Evolutionary conservation across 2,888 invertebrate species (phyloP).

Genomic region (Serripes groenlandicus): DNA sequence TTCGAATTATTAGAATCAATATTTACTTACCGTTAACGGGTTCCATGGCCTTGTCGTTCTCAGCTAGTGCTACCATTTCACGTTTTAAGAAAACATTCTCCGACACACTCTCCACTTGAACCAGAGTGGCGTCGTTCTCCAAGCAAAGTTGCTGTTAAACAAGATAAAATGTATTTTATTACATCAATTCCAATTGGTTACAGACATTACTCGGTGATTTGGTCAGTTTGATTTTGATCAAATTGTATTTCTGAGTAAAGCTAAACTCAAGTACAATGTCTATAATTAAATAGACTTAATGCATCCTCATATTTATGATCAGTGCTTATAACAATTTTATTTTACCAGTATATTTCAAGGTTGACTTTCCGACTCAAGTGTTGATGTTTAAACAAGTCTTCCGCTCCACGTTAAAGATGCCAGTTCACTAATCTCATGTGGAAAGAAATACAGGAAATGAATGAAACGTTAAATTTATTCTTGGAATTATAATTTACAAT

Average conservation of each 20-base stretch:
- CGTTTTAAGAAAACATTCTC: neutral
- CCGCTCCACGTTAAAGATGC: too few species aligned
- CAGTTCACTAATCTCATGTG: too few species aligned
- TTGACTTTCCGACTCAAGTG: too few species aligned
- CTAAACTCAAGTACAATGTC: too few species aligned
- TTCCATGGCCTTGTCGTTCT: neutral
- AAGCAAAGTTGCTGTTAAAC: neutral
- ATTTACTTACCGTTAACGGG: neutral
- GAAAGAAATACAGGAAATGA: too few species aligned
- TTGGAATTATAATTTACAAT: too few species aligned
- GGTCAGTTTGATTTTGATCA: neutral
- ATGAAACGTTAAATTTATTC: too few species aligned
- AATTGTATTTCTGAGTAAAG: neutral
- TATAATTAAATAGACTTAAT: neutral
- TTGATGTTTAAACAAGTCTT: too few species aligned
- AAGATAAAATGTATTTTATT: neutral
- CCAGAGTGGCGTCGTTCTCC: neutral
- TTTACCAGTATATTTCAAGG: too few species aligned
- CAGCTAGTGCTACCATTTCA: neutral
- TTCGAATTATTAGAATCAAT: too few species aligned
- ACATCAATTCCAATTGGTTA: neutral
- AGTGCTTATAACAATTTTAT: neutral
- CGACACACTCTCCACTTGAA: neutral
- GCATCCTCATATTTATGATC: neutral
- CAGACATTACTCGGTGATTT: neutral